These are phyloP conservation scores for Patagioenas fasciata DNA, from an alignment of 2,113 vertebrate species.

Conservation along the genomic window DNA sequence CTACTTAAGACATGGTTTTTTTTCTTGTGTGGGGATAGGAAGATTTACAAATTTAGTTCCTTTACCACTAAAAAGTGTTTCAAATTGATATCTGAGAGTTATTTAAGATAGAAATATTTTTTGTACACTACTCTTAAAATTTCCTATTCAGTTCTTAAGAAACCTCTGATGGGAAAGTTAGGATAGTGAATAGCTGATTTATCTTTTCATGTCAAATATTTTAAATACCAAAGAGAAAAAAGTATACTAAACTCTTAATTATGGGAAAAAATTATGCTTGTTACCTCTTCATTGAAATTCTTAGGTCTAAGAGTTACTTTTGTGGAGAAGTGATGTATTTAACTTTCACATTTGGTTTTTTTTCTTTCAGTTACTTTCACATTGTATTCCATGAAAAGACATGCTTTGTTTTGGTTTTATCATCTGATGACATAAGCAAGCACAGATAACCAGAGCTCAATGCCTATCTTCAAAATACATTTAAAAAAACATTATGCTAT, in stretches of 20 bases:
- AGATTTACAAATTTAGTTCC: background rate
- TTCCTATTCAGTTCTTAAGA: background rate
- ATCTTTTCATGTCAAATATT: background rate
- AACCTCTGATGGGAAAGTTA: background rate
- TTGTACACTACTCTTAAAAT: background rate
- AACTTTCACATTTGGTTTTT: background rate
- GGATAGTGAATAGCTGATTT: background rate
- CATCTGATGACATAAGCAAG: background rate
- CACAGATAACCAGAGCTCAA: background rate
- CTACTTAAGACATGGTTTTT: background rate
- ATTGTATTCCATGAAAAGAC: background rate
- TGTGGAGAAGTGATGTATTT: background rate
- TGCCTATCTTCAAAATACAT: background rate
- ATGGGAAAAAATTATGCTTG: background rate
- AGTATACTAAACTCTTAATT: background rate
- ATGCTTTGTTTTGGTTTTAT: background rate
- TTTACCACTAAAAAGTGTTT: background rate
- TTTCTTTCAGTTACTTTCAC: background rate
- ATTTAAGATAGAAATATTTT: background rate
- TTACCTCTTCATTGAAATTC: background rate
- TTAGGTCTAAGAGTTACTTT: background rate
- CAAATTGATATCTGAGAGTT: background rate
- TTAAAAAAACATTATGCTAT: background rate
- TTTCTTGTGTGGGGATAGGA: background rate
- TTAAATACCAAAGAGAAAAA: background rate